Percentiles rank a stretch among this genome's conserved stretches.
phyloP scores from a whole-genome alignment of 2,113 vertebrate species.

The Dicaeum eximium region DNA sequence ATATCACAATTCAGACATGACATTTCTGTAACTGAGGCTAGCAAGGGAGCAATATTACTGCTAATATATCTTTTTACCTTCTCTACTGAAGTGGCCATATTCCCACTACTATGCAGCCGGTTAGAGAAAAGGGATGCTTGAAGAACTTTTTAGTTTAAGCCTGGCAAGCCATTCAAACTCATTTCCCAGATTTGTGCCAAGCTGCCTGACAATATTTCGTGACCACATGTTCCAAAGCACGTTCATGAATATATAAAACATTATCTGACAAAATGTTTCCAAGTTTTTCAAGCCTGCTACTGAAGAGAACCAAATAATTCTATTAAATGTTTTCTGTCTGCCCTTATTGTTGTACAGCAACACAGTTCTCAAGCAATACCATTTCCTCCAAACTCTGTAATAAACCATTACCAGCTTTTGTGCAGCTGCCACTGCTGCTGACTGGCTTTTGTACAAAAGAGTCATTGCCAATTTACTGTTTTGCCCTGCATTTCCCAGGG shows the following conservation, averaged over 20 bases:
- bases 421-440: background rate
- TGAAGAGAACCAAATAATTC: background rate
- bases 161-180: background rate
- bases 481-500: background rate
- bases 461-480: conserved; percentile 1
- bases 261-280: background rate
- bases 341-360: background rate
- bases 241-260: background rate
- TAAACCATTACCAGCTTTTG: conserved; percentile 17
- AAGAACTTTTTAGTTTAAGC: background rate
- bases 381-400: background rate
- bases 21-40: background rate
- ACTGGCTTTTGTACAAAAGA: background rate
- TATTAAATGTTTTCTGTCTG: background rate
- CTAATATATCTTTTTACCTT: background rate
- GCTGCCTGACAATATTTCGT: background rate
- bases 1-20: background rate
- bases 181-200: background rate
- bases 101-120: background rate
- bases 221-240: background rate
- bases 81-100: background rate
- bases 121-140: background rate
- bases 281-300: background rate
- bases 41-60: background rate
- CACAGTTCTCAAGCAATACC: background rate